Evolutionary conservation across 2,113 vertebrate genomes (phyloP).

Genomic region (Entomyzon cyanotis): DNA sequence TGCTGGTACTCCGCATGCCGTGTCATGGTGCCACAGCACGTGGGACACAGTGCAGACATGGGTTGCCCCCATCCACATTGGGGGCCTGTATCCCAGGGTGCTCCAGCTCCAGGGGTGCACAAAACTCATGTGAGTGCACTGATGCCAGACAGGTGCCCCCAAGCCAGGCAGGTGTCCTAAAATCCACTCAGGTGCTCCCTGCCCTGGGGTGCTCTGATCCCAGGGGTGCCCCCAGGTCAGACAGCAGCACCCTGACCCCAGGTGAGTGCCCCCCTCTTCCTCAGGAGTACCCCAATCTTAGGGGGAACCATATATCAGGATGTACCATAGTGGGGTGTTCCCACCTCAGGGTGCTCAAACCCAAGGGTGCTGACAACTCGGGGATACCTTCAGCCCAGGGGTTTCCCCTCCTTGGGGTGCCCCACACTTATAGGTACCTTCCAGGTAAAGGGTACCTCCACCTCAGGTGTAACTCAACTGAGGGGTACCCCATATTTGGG

Average conservation of each 20-base stretch:
- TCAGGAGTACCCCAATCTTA: neutral
- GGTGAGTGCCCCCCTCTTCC: neutral
- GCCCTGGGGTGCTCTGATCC: neutral
- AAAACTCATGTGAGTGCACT: neutral
- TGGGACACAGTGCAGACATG: neutral
- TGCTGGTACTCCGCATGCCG: rapidly evolving
- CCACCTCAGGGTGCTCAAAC: neutral
- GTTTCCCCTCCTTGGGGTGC: neutral
- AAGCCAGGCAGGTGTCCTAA: neutral
- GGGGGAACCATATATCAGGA: neutral
- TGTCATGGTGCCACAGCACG: neutral
- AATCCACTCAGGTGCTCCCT: neutral
- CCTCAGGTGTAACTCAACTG: neutral
- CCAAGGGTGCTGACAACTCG: neutral
- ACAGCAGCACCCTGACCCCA: neutral
- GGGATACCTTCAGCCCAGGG: neutral
- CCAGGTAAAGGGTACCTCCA: neutral
- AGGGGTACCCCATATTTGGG: neutral
- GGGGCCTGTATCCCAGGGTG: neutral
- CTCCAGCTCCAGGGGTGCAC: neutral
- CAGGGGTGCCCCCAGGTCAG: neutral
- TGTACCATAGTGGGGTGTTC: neutral
- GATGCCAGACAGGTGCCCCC: neutral
- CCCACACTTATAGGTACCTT: neutral
- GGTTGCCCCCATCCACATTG: neutral